Base-by-base conservation (phyloP, 2,888 invertebrate genomes). In the Proisotoma minuta region DNA sequence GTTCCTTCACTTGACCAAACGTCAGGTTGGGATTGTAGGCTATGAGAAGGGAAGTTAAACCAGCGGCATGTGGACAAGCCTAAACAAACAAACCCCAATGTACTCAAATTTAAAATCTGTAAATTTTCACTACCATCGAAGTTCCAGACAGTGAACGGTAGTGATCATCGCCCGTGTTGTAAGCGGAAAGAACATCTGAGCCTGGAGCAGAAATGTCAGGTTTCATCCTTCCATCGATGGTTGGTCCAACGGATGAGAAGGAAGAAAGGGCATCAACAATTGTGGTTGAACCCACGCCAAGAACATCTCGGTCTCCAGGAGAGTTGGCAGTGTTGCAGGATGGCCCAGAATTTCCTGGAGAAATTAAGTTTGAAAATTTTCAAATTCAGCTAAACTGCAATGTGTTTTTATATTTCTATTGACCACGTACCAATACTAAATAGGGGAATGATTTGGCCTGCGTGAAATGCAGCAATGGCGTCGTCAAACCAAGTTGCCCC, bases 121-220 rank as follows among this genome's bases (percentile, higher is more conserved):
- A 34, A 15, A 15, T 34, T 34, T 34, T 34, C 34, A 34, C 15
- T 10, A 34, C 43, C 64, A 57, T 61, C 34, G 58, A 58, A 1
- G 64, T 64, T 18, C 64, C 64, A n/a, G 57, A 58, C 15, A 61
- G 27, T 18, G 58, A 18, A 22, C 50, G 57, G 54, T 64, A 64
- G 0, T 47, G 18, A 1, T 28, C 50, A 23, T 54, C 48, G 1
- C 53, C 47, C 1, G 29, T 43, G 8, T 26, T 12, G 53, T 50
- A 58, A 5, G 58, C 49, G 1, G 60, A 64, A 0, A 12, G 43
- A 24, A 64, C 53, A n/a, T 40, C 23, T 1, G 40, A 10, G 4
- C 63, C 63, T 8, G 63, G 63, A 23, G 59, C 63, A 10, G 49
- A 39, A 2, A 54, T 47, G 2, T 53, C 53, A 1, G 64, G 64